Conservation (phyloP, 2,888 invertebrate genomes). For the Peribatodes rhomboidaria region DNA sequence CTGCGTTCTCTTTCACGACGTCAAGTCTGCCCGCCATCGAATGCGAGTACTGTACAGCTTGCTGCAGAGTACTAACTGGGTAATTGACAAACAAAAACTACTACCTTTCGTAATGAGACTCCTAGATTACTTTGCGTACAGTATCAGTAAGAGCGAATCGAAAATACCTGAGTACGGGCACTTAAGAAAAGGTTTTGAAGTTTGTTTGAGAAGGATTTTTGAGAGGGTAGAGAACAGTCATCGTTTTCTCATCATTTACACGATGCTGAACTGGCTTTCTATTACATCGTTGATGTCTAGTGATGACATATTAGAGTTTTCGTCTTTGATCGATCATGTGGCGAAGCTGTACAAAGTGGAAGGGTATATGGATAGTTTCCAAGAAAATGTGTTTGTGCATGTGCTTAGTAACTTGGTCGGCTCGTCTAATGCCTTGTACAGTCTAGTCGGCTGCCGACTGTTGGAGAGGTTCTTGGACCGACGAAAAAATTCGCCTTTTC, state of each 20-base stretch:
- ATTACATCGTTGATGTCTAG: conserved; percentile 65
- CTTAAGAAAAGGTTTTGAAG: conserved; percentile 83
- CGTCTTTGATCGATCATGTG: conserved; percentile 82
- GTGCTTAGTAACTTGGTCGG: conserved; percentile 78
- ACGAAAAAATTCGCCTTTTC: conserved; percentile 74
- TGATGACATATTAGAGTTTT: conserved; percentile 82
- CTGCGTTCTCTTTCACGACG: conserved; percentile 60
- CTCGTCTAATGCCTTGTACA: conserved; percentile 76
- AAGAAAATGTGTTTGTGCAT: conserved; percentile 76
- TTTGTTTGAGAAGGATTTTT: conserved; percentile 83
- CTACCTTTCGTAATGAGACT: conserved; percentile 74
- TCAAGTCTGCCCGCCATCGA: conserved; percentile 73
- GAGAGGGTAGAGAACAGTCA: conserved; percentile 78
- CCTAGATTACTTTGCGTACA: conserved; percentile 78
- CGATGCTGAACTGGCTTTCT: conserved; percentile 83
- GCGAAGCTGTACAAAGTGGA: conserved; percentile 76
- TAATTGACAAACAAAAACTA: conserved; percentile 70
- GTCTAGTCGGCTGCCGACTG: conserved; percentile 84
- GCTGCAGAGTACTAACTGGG: conserved; percentile 78
- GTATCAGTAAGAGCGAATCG: conserved; percentile 59
- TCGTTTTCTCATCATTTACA: conserved; percentile 77
- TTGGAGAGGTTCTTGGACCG: conserved; percentile 86
- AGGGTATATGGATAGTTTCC: conserved; percentile 75
- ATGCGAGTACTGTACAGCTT: conserved; percentile 82
- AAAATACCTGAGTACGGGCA: conserved; percentile 59